phyloP scores from a whole-genome alignment of 2,113 vertebrate species.

The Myrmophylax atrothorax region DNA sequence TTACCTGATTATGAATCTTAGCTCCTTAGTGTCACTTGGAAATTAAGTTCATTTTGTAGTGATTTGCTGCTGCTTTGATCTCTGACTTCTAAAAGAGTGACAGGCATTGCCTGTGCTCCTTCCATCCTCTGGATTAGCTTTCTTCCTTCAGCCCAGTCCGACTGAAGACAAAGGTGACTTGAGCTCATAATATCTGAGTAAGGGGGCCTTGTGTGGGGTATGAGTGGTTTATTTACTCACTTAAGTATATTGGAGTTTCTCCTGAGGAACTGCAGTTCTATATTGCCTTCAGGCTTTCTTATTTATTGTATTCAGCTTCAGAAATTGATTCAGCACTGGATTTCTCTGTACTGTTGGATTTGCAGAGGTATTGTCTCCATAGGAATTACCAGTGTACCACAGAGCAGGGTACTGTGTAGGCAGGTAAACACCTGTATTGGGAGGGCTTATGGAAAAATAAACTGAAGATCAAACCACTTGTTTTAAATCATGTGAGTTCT shows the following conservation, averaged over 20 bases:
- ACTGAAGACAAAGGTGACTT: neutral
- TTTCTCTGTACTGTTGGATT: neutral
- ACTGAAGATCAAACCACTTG: neutral
- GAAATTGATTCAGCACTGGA: neutral
- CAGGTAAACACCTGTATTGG: rapidly evolving
- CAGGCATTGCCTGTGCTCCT: neutral
- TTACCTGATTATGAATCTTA: neutral
- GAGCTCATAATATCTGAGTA: neutral
- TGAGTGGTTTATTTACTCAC: neutral
- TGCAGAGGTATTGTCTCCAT: neutral
- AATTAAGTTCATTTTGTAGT: neutral
- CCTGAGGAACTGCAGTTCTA: neutral
- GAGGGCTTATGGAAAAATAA: neutral
- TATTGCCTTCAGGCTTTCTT: neutral
- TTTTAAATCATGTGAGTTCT: neutral
- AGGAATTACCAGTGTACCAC: neutral
- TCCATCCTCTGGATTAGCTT: neutral
- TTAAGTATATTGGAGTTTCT: neutral
- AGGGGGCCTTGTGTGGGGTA: neutral
- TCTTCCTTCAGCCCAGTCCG: neutral
- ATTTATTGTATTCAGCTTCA: neutral
- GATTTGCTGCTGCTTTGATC: neutral
- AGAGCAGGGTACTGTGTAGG: neutral
- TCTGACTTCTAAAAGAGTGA: neutral
- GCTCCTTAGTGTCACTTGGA: neutral